Evolutionary conservation across 2,113 vertebrate species (phyloP), one percentile per base, ranked within the genome.

Genomic region (Albula goreensis): DNA sequence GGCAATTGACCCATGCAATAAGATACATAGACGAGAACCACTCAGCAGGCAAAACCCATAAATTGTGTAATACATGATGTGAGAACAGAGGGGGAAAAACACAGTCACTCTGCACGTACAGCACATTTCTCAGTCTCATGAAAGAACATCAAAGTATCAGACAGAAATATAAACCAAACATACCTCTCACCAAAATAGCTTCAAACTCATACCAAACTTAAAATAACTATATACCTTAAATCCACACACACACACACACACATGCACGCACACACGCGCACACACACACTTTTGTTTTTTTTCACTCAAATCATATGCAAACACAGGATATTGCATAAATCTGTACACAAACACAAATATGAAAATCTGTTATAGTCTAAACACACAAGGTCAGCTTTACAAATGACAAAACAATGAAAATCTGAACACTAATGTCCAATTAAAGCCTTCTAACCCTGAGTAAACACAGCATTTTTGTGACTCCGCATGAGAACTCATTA

Each of bases 401-500:
- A 17, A 4, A 11, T 4, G 50, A 31, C 25, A 50, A n/a, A 79
- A 79, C 13, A 49, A 49, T 4, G 41, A 48, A 50, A 1, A 15
- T 13, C 1, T 79, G 19, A 49, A 79, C 70, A 74, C 8, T 31
- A n/a, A 9, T 56, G 6, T 56, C 22, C 22, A 10, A 31, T 78
- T 49, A 17, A 10, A 41, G 11, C 8, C 74, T 6, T 50, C 50
- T 49, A 17, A 78, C 9, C 25, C 25, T 15, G 3, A 49, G 13
- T 50, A 79, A 50, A 49, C 81, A 9, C 25, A 41, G 13, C 70
- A 80, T 87, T 88, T 88, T 48, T 88, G 87, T 19, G 11, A 89
- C 89, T 50, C 86, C 80, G 57, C 81, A 87, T 85, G 87, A 90
- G 92, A 90, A 89, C 86, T 85, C 87, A 89, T 89, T 84, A 89